phyloP scores from a whole-genome alignment of 2,888 invertebrate genomes.

The Galerucella nymphaeae region DNA sequence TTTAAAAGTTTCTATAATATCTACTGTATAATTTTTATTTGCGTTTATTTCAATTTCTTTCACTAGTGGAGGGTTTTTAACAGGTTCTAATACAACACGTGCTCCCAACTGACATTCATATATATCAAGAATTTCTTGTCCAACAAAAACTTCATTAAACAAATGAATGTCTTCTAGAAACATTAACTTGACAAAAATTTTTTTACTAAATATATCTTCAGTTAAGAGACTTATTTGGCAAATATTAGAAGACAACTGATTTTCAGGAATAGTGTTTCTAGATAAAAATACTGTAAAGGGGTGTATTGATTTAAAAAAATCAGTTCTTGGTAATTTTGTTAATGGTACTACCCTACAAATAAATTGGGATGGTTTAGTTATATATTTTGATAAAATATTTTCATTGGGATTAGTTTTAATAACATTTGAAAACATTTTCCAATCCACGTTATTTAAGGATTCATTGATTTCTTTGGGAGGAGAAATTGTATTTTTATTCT shows the following conservation, averaged over 20 bases:
- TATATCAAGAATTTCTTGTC: slow-evolving; percentile 68
- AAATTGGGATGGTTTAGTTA: slow-evolving; percentile 39
- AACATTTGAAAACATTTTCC: slow-evolving; percentile 19
- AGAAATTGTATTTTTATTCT: slow-evolving; percentile 6
- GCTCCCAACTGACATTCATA: slow-evolving; percentile 69
- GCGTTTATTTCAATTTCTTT: slow-evolving; percentile 66
- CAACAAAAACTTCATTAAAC: slow-evolving; percentile 64
- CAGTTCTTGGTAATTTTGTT: slow-evolving; percentile 37
- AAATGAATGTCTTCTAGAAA: slow-evolving; percentile 56
- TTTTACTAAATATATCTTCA: slow-evolving; percentile 43
- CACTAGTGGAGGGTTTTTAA: slow-evolving; percentile 60
- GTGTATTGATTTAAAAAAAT: slow-evolving; percentile 46
- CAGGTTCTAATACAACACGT: slow-evolving; percentile 68
- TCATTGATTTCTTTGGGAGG: background rate
- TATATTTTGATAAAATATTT: slow-evolving; percentile 38
- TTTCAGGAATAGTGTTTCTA: slow-evolving; percentile 49
- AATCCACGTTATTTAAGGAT: background rate
- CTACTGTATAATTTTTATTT: slow-evolving; percentile 53
- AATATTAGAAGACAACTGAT: slow-evolving; percentile 38
- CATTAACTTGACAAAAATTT: slow-evolving; percentile 55
- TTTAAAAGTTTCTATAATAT: slow-evolving; percentile 67
- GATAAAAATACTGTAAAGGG: slow-evolving; percentile 64
- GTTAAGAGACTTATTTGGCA: slow-evolving; percentile 50
- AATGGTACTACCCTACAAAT: slow-evolving; percentile 49
- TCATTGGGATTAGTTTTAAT: slow-evolving; percentile 5